A percentile compares a stretch with the other conserved stretches of the same genome.
These are phyloP conservation scores for Napeogenes inachia DNA, from an alignment of 2,888 invertebrate species.

Conservation along the genomic window DNA sequence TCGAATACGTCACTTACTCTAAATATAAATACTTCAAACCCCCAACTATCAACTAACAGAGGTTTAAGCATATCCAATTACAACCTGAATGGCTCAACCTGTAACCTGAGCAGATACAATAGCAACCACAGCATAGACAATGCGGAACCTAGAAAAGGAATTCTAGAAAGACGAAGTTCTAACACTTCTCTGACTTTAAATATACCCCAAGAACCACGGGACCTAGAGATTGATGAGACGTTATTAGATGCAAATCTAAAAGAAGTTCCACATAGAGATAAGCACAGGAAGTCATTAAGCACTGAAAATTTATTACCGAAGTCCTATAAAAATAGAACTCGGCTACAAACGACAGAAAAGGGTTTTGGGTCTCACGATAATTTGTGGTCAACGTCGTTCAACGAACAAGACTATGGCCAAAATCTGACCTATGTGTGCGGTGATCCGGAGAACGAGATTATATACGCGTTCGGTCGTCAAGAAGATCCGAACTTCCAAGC, in stretches of 20 bases:
- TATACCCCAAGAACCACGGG: conserved; percentile 66
- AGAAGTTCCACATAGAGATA: conserved; percentile 58
- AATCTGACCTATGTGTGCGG: conserved; percentile 68
- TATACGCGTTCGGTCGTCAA: conserved; percentile 67
- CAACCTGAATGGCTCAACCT: conserved; percentile 70
- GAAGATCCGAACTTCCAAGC: conserved; percentile 57
- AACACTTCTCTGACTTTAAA: conserved; percentile 88
- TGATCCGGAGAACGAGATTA: conserved; percentile 72
- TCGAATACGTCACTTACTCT: conserved; percentile 94
- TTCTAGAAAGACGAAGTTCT: conserved; percentile 86
- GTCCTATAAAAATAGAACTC: conserved; percentile 64
- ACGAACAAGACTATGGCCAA: conserved; percentile 58
- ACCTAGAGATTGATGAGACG: conserved; percentile 66
- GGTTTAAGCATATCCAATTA: conserved; percentile 73
- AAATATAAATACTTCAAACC: conserved; percentile 75
- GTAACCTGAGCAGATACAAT: conserved; percentile 69
- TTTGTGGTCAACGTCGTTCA: conserved; percentile 67
- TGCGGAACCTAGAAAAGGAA: conserved; percentile 75
- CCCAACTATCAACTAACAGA: conserved; percentile 65
- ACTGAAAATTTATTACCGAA: conserved; percentile 79
- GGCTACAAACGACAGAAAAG: conserved; percentile 52
- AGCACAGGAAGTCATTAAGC: conserved; percentile 77
- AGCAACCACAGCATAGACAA: conserved; percentile 72
- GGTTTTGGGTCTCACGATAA: conserved; percentile 73
- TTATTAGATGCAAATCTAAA: conserved; percentile 56